Evolutionary conservation across 1,140 invertebrate species (phyloP).

Genomic region (Harpegnathos saltator): DNA sequence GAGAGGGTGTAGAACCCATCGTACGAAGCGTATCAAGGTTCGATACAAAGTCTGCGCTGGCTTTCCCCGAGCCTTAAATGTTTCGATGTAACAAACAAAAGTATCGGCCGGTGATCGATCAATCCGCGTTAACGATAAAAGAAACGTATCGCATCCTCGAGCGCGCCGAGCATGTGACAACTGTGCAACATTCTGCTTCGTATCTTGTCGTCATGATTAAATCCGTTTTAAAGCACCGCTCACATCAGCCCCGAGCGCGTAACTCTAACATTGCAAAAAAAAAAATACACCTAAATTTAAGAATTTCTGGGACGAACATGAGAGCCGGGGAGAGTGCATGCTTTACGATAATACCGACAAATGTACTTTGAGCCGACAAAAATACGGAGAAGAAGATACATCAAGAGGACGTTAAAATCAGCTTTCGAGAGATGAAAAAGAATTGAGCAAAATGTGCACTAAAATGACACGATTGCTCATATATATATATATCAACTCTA

Average conservation of each 20-base stretch:
- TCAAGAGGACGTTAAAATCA: background rate
- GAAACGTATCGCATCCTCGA: slow-evolving; percentile 31
- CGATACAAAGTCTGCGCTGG: slow-evolving; percentile 33
- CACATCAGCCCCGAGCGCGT: slow-evolving; percentile 6
- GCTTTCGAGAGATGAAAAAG: background rate
- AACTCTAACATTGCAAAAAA: background rate
- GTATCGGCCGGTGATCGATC: slow-evolving; percentile 61
- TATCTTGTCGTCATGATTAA: slow-evolving; percentile 49
- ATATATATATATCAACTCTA: background rate
- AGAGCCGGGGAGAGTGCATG: background rate
- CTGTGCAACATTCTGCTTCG: slow-evolving; percentile 61
- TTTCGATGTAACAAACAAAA: slow-evolving; percentile 56
- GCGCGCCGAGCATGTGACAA: slow-evolving; percentile 36
- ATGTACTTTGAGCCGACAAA: background rate
- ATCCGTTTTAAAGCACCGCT: slow-evolving; percentile 8
- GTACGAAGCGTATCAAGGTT: background rate
- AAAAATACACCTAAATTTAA: background rate
- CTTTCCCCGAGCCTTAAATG: slow-evolving; percentile 52
- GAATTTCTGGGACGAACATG: background rate
- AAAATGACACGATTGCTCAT: too few species aligned
- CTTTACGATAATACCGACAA: background rate
- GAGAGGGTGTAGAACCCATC: background rate
- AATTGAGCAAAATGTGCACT: background rate
- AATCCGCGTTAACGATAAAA: slow-evolving; percentile 41
- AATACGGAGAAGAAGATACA: background rate